Evolutionary conservation across 2,888 invertebrate genomes (phyloP), one percentile per base, ranked within the genome.

Genomic region (Entomobrya multifasciata): DNA sequence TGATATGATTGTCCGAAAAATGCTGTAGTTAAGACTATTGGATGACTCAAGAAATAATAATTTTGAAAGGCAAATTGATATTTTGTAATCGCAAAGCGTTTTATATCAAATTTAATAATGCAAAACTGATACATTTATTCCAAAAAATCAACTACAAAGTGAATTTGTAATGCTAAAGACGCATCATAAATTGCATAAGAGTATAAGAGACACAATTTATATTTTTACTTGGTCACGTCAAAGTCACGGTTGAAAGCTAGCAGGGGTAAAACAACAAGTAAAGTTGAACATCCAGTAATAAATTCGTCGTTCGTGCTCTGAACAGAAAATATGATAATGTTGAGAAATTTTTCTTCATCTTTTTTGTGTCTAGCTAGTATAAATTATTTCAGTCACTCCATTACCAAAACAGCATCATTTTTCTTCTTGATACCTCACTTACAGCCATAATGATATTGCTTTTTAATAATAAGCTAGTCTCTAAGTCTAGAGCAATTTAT

Each of bases 261-360:
- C 47, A 79, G 30, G 60, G 36, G 8, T 36, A 36, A 36, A 36
- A 79, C 62, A 76, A 76, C 57, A 55, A 79, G 78, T 49, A 79
- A 79, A 60, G 52, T 83, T n/a, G n/a, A n/a, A n/a, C n/a, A 49
- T 76, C 44, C 76, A 76, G 84, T 78, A 84, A 84, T 84, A 84
- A 84, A 84, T 84, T 78, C 67, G 74, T 62, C 49, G 84, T 84
- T 70, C 84, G 84, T 84, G 84, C 67, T 57, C 60, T 77, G 84
- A 52, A 84, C 78, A 36, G 36, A 36, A 36, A 36, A 36, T 36
- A 36, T 36, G 36, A 36, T 36, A 36, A 36, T n/a, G n/a, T n/a
- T n/a, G n/a, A n/a, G 74, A 65, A 82, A 72, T 65, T 41, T n/a
- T 25, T 30, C 30, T 65, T 30, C 52, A 4, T 17, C 36, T 36